Percentiles rank a stretch among this genome's conserved stretches.
Conservation (phyloP, 2,113 vertebrate genomes). For the Nothoprocta perdicaria region DNA sequence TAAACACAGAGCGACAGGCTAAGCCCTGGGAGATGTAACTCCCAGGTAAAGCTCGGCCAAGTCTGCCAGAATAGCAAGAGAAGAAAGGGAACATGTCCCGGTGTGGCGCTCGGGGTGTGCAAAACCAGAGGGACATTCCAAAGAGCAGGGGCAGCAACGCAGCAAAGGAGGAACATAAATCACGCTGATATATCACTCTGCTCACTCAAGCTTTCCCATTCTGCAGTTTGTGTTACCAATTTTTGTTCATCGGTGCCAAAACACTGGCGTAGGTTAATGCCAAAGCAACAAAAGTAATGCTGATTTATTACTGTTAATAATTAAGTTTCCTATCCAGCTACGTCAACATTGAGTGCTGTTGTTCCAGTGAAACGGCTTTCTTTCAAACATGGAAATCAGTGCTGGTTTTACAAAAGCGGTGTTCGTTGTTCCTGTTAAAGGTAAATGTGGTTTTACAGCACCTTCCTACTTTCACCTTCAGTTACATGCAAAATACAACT, state of each 20-base stretch:
- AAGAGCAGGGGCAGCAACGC: not conserved
- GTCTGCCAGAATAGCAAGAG: not conserved
- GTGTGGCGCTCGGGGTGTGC: not conserved
- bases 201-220: not conserved
- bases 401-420: not conserved
- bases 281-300: not conserved
- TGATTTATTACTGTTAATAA: slow-evolving; percentile 10
- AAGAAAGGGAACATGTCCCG: not conserved
- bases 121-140: not conserved
- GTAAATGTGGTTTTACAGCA: not conserved
- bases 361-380: not conserved
- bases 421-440: not conserved
- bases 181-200: not conserved
- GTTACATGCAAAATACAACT: not conserved
- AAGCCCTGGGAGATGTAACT: not conserved
- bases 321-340: not conserved
- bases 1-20: not conserved
- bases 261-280: not conserved
- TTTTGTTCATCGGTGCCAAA: not conserved
- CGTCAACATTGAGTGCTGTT: not conserved
- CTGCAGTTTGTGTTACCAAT: not conserved
- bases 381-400: not conserved
- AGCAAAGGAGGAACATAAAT: not conserved
- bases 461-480: not conserved
- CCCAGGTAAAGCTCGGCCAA: not conserved